Percentiles rank a stretch among this genome's conserved stretches.
These are phyloP conservation scores for Lordiphosa collinella DNA, from an alignment of 1,140 invertebrate species.

Conservation along the genomic window DNA sequence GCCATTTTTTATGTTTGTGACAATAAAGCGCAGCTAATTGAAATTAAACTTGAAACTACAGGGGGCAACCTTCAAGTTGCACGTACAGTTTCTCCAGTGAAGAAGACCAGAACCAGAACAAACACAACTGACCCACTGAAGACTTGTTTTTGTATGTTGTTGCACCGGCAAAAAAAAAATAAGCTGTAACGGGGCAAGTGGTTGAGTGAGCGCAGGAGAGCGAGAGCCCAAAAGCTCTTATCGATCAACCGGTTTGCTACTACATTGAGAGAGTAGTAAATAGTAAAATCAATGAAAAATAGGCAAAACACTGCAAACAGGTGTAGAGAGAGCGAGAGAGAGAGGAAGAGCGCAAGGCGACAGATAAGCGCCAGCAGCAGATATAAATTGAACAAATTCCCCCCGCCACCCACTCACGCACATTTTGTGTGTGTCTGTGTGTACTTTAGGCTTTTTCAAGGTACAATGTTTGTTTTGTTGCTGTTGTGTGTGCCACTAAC, in stretches of 20 bases:
- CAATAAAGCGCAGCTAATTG: conserved; percentile 56
- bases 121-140: conserved; percentile 7
- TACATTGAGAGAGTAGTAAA: conserved; percentile 49
- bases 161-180: conserved; percentile 60
- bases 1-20: conserved; percentile 27
- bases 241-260: conserved; percentile 40
- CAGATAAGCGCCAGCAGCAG: conserved; percentile 24
- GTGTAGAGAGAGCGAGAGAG: conserved; percentile 31
- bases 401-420: conserved; percentile 1
- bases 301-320: conserved; percentile 69
- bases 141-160: conserved; percentile 40
- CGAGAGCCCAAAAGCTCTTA: conserved; percentile 17
- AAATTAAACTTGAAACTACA: conserved; percentile 32
- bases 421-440: not conserved
- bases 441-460: conserved; percentile 25
- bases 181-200: conserved; percentile 31
- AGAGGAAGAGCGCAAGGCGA: not conserved
- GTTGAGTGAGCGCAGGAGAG: conserved; percentile 7
- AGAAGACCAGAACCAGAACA: conserved; percentile 1
- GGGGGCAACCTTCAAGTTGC: conserved; percentile 44
- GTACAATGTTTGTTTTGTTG: conserved; percentile 30
- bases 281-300: conserved; percentile 56
- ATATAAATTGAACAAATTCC: conserved; percentile 42
- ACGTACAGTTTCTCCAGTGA: conserved; percentile 47
- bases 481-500: conserved; percentile 50